phyloP scores from a whole-genome alignment of 2,113 vertebrate genomes.

The Salvelinus sp. region DNA sequence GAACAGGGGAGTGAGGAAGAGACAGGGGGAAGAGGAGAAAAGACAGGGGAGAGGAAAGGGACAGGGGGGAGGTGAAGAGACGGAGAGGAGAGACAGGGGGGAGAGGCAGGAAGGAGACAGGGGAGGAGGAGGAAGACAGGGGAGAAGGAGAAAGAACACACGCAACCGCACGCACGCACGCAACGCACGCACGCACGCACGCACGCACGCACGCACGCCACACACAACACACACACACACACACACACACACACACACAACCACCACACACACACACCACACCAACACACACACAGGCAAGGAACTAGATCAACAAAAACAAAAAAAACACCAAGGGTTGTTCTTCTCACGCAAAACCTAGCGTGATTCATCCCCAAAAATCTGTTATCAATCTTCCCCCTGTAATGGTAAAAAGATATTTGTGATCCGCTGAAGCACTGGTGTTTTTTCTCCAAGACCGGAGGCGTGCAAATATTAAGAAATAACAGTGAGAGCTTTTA shows the following conservation, averaged over 20 bases:
- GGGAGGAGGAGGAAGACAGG: no score
- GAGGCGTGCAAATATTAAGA: conserved; percentile 27
- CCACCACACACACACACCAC: conserved; percentile 10
- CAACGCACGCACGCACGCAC: no score
- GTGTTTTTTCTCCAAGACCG: conserved; percentile 30
- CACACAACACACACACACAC: conserved; percentile 4
- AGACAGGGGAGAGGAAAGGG: neutral
- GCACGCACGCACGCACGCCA: neutral
- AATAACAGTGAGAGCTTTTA: conserved; percentile 22
- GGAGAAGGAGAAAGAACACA: neutral
- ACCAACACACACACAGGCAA: conserved; percentile 12
- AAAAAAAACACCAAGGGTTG: conserved; percentile 36
- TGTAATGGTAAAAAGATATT: conserved; percentile 45
- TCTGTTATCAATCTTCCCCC: conserved; percentile 53
- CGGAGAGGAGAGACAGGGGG: no score
- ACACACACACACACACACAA: neutral
- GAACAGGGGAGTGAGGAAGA: no score
- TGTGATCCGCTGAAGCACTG: conserved; percentile 23
- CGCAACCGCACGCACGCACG: no score
- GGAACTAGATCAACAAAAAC: conserved; percentile 24
- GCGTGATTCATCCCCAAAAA: conserved; percentile 37
- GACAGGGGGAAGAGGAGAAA: neutral
- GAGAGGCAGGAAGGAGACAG: no score
- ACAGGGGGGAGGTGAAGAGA: no score
- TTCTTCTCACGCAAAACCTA: conserved; percentile 53